Evolutionary conservation across 1,140 invertebrate species (phyloP), one percentile per base, ranked within the genome.

Genomic region (Procambarus virginalis): DNA sequence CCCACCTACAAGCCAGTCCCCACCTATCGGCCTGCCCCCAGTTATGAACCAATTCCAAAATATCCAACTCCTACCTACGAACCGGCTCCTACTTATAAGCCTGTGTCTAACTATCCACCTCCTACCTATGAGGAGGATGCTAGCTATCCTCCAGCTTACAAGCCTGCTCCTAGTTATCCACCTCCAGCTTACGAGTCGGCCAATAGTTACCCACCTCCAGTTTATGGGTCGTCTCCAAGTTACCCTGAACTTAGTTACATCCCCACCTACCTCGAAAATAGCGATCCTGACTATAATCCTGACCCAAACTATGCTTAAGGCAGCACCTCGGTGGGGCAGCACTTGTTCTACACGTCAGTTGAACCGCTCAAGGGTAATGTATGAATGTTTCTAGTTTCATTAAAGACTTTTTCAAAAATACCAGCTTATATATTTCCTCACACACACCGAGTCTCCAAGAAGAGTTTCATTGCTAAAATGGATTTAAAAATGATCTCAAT

Each of bases 1-100:
- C 79, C 79, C 60, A n/a, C 51, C 9, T 81, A 81, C 79, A 34
- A 46, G 4, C n/a, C 79, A 12, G 6, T n/a, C 6, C 79, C 79
- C n/a, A 10, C 51, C 5, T 81, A 81, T 51, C 12, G 17, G 3
- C 60, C 77, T n/a, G 55, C 58, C 58, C 2, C 12, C 51, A 64
- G 3, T 10, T 17, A 10, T 64, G 12, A 20, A 17, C 14, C 9
- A 10, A 55, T 8, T 5, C 51, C 51, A 55, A 10, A 55, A 55
- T 55, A 55, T 55, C 34, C 34, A 34, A 55, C 5, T 5, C 77
- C 77, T 10, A 45, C 5, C 8, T 81, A 81, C n/a, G n/a, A 81
- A 60, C 51, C 51, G 2, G 51, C 51, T 22, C 79, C 79, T 60
- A 60, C 51, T 4, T 81, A 81, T 51, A 34, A 46, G 4, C n/a